Percentiles rank a stretch among this genome's conserved stretches.
Conservation (phyloP, 2,113 vertebrate genomes). For the Malurus cyaneus region DNA sequence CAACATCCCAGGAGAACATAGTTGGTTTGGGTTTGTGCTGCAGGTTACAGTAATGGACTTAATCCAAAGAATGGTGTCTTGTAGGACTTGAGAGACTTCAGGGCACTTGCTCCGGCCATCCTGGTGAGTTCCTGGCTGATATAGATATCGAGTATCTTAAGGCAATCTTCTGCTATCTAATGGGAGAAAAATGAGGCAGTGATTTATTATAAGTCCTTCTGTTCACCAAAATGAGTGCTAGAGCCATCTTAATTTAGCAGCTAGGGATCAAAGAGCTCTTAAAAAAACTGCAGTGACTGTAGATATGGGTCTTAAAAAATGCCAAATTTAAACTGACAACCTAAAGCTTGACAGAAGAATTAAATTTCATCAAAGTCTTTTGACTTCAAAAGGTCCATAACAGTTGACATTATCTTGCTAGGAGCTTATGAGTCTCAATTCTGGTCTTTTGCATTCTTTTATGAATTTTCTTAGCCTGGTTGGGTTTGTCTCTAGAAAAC, state of each 20-base stretch:
- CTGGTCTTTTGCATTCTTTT: background rate
- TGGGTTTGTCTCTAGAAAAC: background rate
- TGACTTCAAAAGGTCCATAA: background rate
- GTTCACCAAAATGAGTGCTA: background rate
- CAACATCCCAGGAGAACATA: background rate
- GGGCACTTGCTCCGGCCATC: rapidly evolving
- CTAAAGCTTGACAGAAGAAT: background rate
- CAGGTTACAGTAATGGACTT: background rate
- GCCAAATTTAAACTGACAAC: background rate
- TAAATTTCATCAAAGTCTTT: background rate
- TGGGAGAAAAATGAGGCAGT: background rate
- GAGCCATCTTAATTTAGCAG: background rate
- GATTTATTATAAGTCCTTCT: background rate
- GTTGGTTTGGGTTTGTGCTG: background rate
- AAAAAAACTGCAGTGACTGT: background rate
- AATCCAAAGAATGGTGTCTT: background rate
- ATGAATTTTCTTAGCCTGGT: background rate
- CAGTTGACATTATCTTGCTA: background rate
- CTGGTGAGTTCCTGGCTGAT: rapidly evolving
- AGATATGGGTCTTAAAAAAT: background rate
- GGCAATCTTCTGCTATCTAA: conserved; percentile 6
- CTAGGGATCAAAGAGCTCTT: background rate
- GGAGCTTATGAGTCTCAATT: background rate
- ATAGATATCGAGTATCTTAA: background rate
- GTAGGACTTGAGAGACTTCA: background rate